A percentile compares a stretch with the other conserved stretches of the same genome.
Conservation (phyloP, 2,113 vertebrate species). For the Periophthalmus modestus region DNA sequence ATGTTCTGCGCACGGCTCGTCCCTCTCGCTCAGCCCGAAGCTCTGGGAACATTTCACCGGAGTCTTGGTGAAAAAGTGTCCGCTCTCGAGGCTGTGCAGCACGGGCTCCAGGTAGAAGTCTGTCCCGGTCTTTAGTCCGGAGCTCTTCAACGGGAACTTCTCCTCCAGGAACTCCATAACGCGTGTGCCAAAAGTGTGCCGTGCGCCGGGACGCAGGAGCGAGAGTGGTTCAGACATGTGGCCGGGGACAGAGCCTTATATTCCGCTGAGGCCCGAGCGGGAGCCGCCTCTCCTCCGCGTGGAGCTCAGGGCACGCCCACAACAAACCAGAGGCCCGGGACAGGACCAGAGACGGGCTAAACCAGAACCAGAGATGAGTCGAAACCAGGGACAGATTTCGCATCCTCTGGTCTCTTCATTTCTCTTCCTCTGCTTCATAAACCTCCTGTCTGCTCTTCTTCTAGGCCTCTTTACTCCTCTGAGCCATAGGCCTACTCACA, state of each 20-base stretch:
- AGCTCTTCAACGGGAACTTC: constrained; percentile 1
- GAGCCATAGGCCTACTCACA: no score
- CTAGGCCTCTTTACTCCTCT: no score
- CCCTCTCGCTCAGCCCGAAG: neutral
- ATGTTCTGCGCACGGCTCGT: neutral
- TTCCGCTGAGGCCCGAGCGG: neutral
- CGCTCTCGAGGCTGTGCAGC: constrained; percentile 7
- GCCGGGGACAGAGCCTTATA: neutral
- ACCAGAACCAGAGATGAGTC: no score
- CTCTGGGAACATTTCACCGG: neutral
- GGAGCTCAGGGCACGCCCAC: neutral
- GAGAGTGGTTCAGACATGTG: neutral
- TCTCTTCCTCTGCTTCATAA: no score
- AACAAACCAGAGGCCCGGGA: no score
- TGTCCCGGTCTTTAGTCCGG: neutral
- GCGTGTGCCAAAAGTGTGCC: neutral
- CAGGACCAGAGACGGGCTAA: no score
- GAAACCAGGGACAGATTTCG: no score
- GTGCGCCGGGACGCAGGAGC: neutral
- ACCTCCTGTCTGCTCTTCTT: no score
- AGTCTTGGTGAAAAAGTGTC: neutral
- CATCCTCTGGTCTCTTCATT: no score
- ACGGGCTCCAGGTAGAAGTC: constrained; percentile 9
- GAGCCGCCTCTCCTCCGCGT: neutral
- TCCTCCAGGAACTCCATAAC: constrained; percentile 1